Percentiles rank a stretch among this genome's conserved stretches.
Evolutionary conservation across 2,797 vertebrate genomes (phyloP).

Genomic region (Vespertilio murinus): DNA sequence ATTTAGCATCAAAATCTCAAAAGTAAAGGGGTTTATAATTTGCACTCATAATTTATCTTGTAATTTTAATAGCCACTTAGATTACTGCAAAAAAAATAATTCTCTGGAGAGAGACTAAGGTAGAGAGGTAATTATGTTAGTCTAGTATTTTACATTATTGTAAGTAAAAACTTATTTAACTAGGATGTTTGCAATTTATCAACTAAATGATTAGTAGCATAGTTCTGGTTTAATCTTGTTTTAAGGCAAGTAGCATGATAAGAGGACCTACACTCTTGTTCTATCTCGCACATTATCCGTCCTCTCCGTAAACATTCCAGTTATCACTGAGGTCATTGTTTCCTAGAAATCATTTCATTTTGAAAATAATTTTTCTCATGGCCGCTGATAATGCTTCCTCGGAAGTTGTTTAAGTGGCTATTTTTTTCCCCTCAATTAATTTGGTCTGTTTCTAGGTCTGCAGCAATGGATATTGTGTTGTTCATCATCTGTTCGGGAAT

Average conservation of each 20-base stretch:
- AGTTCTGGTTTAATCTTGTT: not conserved
- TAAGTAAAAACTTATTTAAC: constrained; percentile 19
- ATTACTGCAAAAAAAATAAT: not conserved
- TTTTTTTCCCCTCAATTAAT: constrained; percentile 60
- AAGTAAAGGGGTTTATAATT: not conserved
- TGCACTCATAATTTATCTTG: not conserved
- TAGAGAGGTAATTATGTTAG: not conserved
- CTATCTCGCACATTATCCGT: not conserved
- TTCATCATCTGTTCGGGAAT: constrained; percentile 40
- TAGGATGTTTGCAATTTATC: not conserved
- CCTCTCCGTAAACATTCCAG: not conserved
- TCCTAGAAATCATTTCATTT: constrained; percentile 48
- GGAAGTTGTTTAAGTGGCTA: constrained; percentile 4
- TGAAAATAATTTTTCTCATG: constrained; percentile 46
- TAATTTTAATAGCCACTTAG: constrained; percentile 13
- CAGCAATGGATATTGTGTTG: not conserved
- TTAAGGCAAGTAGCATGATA: not conserved
- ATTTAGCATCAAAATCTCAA: constrained; percentile 22
- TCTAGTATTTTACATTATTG: not conserved
- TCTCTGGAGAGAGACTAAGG: not conserved
- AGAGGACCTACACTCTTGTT: not conserved
- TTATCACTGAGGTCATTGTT: not conserved
- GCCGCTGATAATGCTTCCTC: not conserved
- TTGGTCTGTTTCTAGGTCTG: constrained; percentile 46
- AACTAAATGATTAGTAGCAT: not conserved